Percentiles rank a stretch among this genome's conserved stretches.
These are phyloP conservation scores for Stichodactyla mertensii DNA, from an alignment of 64 coral and sea anemone genomes.

Conservation along the genomic window DNA sequence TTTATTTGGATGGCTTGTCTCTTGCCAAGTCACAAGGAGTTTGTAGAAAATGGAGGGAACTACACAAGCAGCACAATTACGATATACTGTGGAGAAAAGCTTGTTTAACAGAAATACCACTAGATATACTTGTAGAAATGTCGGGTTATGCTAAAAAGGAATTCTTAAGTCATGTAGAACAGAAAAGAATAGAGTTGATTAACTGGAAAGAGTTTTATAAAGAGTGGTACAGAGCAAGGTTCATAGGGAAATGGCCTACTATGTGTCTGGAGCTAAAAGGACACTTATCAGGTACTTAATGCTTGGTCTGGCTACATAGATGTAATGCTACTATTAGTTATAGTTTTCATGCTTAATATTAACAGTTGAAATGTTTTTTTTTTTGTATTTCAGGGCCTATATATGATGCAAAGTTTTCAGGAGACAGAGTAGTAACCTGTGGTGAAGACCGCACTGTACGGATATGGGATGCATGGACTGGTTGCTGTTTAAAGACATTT, in stretches of 20 bases:
- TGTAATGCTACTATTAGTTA: neutral
- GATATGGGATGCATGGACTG: slow-evolving; percentile 64
- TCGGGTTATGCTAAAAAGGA: slow-evolving; percentile 18
- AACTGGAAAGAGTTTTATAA: slow-evolving; percentile 63
- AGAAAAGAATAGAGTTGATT: neutral
- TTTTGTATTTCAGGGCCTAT: slow-evolving; percentile 23
- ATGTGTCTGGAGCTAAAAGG: slow-evolving; percentile 32
- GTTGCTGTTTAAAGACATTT: slow-evolving; percentile 26
- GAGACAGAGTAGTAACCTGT: slow-evolving; percentile 69
- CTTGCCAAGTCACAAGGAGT: slow-evolving; percentile 68
- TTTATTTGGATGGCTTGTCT: slow-evolving; percentile 66
- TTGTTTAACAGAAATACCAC: slow-evolving; percentile 55
- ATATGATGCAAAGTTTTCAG: slow-evolving; percentile 66
- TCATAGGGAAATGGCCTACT: slow-evolving; percentile 62
- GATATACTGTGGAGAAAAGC: slow-evolving; percentile 45
- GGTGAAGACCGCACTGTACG: slow-evolving; percentile 48
- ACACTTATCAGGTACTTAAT: slow-evolving; percentile 24
- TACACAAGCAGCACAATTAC: slow-evolving; percentile 58
- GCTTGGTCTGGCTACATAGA: neutral
- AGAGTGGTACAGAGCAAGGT: slow-evolving; percentile 64
- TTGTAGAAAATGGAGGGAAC: slow-evolving; percentile 65
- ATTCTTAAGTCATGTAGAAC: neutral
- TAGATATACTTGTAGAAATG: slow-evolving; percentile 54
- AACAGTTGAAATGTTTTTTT: neutral
- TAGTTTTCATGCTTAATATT: neutral